Evolutionary conservation across 2,888 invertebrate genomes (phyloP).

Genomic region (Cylloceria caligata): DNA sequence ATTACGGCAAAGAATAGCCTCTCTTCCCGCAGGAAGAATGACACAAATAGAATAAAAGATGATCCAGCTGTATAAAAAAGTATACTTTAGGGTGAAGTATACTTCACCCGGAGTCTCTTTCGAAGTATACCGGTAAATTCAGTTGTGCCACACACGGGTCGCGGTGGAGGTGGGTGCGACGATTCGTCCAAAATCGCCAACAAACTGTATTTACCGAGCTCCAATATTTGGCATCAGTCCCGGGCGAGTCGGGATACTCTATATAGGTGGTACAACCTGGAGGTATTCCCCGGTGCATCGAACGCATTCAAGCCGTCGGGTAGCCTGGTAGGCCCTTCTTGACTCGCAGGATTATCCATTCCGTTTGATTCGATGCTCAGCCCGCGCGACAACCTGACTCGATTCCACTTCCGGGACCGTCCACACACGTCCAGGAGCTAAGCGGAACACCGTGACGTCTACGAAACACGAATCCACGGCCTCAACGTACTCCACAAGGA

Average conservation of each 20-base stretch:
- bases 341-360: slow-evolving; percentile 73
- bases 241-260: slow-evolving; percentile 34
- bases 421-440: neutral
- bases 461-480: neutral
- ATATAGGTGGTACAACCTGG: slow-evolving; percentile 27
- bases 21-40: neutral
- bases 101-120: slow-evolving; percentile 41
- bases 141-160: neutral
- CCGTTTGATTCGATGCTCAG: slow-evolving; percentile 72
- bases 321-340: slow-evolving; percentile 61
- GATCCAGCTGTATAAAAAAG: slow-evolving; percentile 24
- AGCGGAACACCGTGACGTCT: slow-evolving; percentile 1
- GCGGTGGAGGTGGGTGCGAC: slow-evolving; percentile 2
- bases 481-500: neutral
- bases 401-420: slow-evolving; percentile 52
- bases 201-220: slow-evolving; percentile 73
- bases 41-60: slow-evolving; percentile 33
- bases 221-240: slow-evolving; percentile 71
- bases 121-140: slow-evolving; percentile 54
- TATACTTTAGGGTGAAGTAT: no score
- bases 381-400: slow-evolving; percentile 41
- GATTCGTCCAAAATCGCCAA: slow-evolving; percentile 68
- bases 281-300: slow-evolving; percentile 42
- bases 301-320: slow-evolving; percentile 50
- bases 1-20: neutral